These are phyloP conservation scores for Alces alces DNA, from an alignment of 2,113 vertebrate species.

Conservation along the genomic window DNA sequence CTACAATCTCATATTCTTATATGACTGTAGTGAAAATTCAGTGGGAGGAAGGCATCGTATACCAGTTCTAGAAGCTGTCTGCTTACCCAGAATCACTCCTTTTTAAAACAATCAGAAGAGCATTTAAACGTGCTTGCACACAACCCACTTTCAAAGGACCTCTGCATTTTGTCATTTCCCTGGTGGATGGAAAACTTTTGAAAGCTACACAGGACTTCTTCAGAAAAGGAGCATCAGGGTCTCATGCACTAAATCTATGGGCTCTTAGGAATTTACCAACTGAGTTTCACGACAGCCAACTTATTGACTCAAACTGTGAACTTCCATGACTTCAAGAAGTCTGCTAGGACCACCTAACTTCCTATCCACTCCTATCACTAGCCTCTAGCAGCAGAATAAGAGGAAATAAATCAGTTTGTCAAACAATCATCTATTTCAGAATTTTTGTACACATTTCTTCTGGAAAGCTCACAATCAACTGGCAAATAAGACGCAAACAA, in stretches of 20 bases:
- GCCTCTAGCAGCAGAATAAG: neutral
- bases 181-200: neutral
- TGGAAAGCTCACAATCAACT: neutral
- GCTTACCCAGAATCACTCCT: no score
- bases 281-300: neutral
- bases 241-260: neutral
- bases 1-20: neutral
- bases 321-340: neutral
- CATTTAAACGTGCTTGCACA: neutral
- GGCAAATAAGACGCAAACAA: neutral
- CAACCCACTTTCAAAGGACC: neutral
- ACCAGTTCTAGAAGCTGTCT: neutral
- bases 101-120: neutral
- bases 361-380: neutral
- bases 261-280: neutral
- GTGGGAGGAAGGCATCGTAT: accelerated
- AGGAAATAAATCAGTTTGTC: neutral
- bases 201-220: neutral
- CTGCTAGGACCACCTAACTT: neutral
- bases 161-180: neutral
- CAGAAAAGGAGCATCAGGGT: neutral
- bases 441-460: neutral
- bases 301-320: neutral
- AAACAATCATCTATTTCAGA: neutral
- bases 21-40: neutral